Evolutionary conservation across 1,140 invertebrate genomes (phyloP).

Genomic region (Cyphomyrmex costatus): DNA sequence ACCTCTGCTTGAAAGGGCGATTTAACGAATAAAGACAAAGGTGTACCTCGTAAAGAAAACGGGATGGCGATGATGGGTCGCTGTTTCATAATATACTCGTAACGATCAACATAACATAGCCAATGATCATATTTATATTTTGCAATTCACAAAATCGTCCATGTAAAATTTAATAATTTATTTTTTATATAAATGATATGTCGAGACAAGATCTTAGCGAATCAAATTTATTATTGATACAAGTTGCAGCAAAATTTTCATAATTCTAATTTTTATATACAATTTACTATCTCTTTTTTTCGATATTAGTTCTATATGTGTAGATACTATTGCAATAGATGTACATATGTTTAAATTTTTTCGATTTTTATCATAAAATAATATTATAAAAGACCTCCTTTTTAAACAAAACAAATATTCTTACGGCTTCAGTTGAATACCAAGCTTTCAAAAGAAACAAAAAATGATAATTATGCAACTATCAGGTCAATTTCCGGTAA

Average conservation of each 20-base stretch:
- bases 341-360: background rate
- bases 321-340: background rate
- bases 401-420: background rate
- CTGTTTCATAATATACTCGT: background rate
- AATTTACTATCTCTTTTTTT: background rate
- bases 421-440: background rate
- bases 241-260: background rate
- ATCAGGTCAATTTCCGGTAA: constrained; percentile 42
- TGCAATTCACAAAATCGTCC: background rate
- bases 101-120: background rate
- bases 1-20: constrained; percentile 15
- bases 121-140: background rate
- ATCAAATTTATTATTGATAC: background rate
- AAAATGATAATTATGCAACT: constrained; percentile 41
- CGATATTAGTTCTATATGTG: background rate
- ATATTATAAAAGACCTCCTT: background rate
- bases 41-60: constrained; percentile 7
- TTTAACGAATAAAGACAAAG: constrained; percentile 46
- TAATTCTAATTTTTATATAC: background rate
- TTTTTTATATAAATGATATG: background rate
- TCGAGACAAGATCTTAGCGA: background rate
- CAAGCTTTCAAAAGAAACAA: constrained; percentile 38
- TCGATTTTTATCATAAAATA: background rate
- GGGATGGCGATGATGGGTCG: background rate
- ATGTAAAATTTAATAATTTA: background rate